Conservation (phyloP, 2,888 invertebrate genomes). For the Papilio protenor region DNA sequence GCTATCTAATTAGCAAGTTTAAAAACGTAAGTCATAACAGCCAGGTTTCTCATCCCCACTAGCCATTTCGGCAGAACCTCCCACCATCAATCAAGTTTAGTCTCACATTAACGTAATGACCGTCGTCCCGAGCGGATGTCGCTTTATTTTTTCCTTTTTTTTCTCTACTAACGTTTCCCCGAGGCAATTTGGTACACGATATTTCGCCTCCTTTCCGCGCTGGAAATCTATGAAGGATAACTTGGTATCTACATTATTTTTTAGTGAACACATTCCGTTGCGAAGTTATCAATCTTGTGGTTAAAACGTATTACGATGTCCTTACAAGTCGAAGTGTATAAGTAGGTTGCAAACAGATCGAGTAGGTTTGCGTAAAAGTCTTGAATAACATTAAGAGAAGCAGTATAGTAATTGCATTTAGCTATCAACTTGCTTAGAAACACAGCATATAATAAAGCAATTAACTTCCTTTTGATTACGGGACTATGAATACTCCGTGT, state of each 20-base stretch:
- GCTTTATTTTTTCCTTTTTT: constrained; percentile 79
- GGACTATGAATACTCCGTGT: constrained; percentile 15
- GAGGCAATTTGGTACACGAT: constrained; percentile 75
- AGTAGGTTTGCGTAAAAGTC: constrained; percentile 10
- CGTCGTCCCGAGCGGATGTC: constrained; percentile 79
- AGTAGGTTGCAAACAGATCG: not conserved
- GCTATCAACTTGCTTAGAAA: constrained; percentile 44
- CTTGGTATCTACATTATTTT: constrained; percentile 55
- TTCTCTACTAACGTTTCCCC: constrained; percentile 58
- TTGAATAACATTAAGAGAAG: constrained; percentile 5
- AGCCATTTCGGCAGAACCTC: constrained; percentile 58
- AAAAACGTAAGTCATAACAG: constrained; percentile 28
- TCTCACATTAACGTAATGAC: constrained; percentile 84
- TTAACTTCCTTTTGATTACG: constrained; percentile 7
- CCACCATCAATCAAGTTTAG: constrained; percentile 83
- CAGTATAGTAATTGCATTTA: constrained; percentile 5
- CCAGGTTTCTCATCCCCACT: constrained; percentile 34
- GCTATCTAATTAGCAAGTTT: constrained; percentile 25
- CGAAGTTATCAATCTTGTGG: constrained; percentile 33
- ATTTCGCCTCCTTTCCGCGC: constrained; percentile 73
- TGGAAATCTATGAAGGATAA: constrained; percentile 80
- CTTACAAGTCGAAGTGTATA: constrained; percentile 6
- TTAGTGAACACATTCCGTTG: constrained; percentile 44
- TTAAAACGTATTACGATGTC: constrained; percentile 23
- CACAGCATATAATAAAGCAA: constrained; percentile 19